These are phyloP conservation scores for Metalampra italica DNA, from an alignment of 2,888 invertebrate species.

Conservation along the genomic window DNA sequence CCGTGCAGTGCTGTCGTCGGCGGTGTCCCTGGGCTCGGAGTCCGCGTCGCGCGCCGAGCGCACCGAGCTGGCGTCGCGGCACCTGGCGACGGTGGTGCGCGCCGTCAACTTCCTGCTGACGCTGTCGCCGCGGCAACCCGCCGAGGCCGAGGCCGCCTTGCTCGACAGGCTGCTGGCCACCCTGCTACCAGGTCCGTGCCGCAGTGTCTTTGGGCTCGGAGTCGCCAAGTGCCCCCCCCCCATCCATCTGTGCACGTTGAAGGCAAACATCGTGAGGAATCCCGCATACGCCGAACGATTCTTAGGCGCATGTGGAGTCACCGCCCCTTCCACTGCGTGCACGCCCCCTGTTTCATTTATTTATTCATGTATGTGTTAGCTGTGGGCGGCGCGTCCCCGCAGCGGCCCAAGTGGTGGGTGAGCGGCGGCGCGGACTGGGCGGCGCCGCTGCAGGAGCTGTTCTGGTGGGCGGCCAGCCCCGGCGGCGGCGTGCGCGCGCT, in stretches of 20 bases:
- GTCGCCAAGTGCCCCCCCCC: no score
- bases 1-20: constrained; percentile 56
- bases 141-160: constrained; percentile 50
- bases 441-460: constrained; percentile 50
- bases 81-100: constrained; percentile 64
- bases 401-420: constrained; percentile 49
- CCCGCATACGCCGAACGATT: no score
- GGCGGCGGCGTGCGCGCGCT: constrained; percentile 38
- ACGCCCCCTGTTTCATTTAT: no score
- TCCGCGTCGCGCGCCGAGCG: constrained; percentile 24
- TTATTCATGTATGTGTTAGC: constrained; percentile 26
- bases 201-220: no score
- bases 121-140: constrained; percentile 26
- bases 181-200: constrained; percentile 58
- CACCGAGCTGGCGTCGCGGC: constrained; percentile 74
- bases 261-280: no score
- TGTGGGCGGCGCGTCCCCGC: constrained; percentile 29
- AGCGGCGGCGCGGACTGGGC: constrained; percentile 45
- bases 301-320: no score
- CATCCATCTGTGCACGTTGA: no score
- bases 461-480: constrained; percentile 56
- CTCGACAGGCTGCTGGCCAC: constrained; percentile 71
- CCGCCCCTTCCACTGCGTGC: no score
- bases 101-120: constrained; percentile 70
- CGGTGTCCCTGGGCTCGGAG: constrained; percentile 36